Percentiles rank a stretch among this genome's conserved stretches.
Conservation (phyloP, 2,797 vertebrate species). For the Argentina silus region DNA sequence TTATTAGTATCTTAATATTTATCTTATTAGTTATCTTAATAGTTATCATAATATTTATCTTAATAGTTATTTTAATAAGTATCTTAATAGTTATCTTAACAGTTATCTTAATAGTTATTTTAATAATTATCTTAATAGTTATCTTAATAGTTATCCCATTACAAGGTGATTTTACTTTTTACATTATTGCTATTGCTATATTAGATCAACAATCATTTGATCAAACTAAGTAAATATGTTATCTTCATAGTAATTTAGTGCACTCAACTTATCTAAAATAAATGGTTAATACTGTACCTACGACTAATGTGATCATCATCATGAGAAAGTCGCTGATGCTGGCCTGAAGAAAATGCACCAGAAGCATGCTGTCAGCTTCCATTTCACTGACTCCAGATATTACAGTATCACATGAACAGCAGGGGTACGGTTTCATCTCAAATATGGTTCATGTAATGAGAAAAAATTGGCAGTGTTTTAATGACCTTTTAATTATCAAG, state of each 20-base stretch:
- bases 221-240: neutral
- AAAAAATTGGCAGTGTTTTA: constrained; percentile 29
- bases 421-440: neutral
- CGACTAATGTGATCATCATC: no score
- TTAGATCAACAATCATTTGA: neutral
- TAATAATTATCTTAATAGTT: no score
- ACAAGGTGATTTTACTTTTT: neutral
- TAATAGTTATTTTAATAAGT: no score
- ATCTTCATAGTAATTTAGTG: neutral
- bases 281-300: no score
- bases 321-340: no score
- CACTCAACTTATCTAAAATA: no score
- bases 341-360: neutral
- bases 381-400: neutral
- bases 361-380: neutral
- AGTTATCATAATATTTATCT: no score
- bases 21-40: no score
- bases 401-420: neutral
- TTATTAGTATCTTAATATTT: no score
- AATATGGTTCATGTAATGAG: constrained; percentile 25
- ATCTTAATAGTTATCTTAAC: no score
- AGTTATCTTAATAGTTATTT: no score
- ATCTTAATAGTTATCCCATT: neutral
- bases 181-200: neutral
- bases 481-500: constrained; percentile 47